These are phyloP conservation scores for Alentia gelatinosa DNA, from an alignment of 2,888 invertebrate genomes.

Conservation along the genomic window DNA sequence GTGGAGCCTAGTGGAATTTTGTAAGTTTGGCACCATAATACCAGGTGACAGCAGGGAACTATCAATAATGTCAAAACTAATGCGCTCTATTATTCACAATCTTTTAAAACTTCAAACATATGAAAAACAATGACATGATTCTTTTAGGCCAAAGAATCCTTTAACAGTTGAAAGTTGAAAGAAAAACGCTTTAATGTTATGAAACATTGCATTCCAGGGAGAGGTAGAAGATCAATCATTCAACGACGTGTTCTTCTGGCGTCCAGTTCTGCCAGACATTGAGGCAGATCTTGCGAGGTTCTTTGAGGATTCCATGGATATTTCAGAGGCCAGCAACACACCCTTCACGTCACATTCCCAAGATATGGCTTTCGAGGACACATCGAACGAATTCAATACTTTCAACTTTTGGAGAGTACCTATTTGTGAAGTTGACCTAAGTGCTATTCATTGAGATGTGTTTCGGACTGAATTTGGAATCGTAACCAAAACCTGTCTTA, in stretches of 20 bases:
- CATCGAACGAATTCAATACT: not conserved
- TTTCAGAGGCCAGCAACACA: not conserved
- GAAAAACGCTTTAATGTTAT: too few species aligned
- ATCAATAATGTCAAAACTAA: too few species aligned
- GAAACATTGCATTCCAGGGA: too few species aligned
- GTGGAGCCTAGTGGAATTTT: too few species aligned
- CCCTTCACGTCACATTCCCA: not conserved
- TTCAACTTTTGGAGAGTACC: constrained; percentile 35
- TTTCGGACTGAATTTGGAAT: not conserved
- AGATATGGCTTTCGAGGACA: not conserved
- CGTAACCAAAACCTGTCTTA: not conserved
- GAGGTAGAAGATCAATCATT: not conserved
- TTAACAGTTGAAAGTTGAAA: too few species aligned
- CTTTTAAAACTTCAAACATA: too few species aligned
- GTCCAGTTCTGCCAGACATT: not conserved
- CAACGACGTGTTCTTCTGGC: not conserved
- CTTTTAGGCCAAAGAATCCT: too few species aligned
- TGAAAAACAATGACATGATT: too few species aligned
- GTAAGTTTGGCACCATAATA: too few species aligned
- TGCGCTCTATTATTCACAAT: too few species aligned
- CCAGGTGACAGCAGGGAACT: too few species aligned
- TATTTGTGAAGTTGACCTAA: not conserved
- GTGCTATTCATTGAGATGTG: not conserved
- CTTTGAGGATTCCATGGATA: constrained; percentile 22
- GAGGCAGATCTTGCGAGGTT: not conserved